Evolutionary conservation across 2,888 invertebrate genomes (phyloP).

Genomic region (Drosophila anomelani): DNA sequence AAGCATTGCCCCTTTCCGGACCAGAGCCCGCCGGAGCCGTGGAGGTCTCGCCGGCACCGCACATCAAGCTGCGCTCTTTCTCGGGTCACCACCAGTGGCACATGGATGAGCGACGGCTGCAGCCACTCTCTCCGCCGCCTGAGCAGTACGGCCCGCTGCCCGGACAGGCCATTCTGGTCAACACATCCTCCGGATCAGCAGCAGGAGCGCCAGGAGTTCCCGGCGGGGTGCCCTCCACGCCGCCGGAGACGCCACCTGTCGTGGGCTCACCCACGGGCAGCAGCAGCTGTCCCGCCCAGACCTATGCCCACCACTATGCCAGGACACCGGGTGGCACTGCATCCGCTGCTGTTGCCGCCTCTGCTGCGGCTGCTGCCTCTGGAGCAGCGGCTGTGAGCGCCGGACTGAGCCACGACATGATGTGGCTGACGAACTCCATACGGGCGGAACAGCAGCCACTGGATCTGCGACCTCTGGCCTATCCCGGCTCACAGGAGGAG

Average conservation of each 20-base stretch:
- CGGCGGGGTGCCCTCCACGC: constrained; percentile 91
- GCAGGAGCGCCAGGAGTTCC: constrained; percentile 75
- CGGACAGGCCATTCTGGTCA: constrained; percentile 85
- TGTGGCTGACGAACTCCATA: constrained; percentile 91
- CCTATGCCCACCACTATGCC: constrained; percentile 73
- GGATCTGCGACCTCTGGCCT: constrained; percentile 91
- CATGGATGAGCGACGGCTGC: constrained; percentile 85
- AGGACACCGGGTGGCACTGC: constrained; percentile 27
- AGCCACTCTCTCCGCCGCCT: constrained; percentile 88
- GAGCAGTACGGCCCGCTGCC: constrained; percentile 87
- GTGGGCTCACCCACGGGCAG: constrained; percentile 86
- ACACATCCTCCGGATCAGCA: constrained; percentile 71
- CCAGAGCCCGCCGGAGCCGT: constrained; percentile 83
- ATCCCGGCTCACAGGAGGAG: constrained; percentile 85
- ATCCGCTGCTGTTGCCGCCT: constrained; percentile 49
- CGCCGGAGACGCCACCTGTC: constrained; percentile 93
- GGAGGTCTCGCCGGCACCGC: constrained; percentile 72
- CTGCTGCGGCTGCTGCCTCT: constrained; percentile 46
- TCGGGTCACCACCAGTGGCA: constrained; percentile 83
- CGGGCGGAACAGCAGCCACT: constrained; percentile 88
- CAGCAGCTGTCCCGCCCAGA: constrained; percentile 78
- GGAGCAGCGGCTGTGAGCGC: constrained; percentile 73
- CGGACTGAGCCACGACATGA: constrained; percentile 89
- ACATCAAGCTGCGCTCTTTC: constrained; percentile 82
- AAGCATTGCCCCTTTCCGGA: constrained; percentile 62